Evolutionary conservation across 2,113 vertebrate genomes (phyloP), one percentile per base, ranked within the genome.

Genomic region (Sialia sialis): DNA sequence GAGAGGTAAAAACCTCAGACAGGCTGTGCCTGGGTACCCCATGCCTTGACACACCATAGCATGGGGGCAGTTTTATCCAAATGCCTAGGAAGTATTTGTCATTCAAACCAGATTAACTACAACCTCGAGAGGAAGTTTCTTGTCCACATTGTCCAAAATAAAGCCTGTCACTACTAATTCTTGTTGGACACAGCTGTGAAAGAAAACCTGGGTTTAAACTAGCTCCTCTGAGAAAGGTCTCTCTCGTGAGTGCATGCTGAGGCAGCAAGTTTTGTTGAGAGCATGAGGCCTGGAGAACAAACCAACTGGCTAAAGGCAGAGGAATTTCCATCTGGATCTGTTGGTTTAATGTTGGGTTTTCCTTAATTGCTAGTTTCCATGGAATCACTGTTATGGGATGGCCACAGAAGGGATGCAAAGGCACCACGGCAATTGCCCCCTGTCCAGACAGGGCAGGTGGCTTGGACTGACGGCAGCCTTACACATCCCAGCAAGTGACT

Each of bases 21-120:
- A 26, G 43, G 43, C 73, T 59, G 18, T 56, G 64, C 44, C 66
- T 9, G 29, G 8, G 30, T 16, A 14, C 21, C 44, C 10, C 0
- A 1, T 36, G 43, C 29, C 9, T 68, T 39, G 34, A 21, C 2
- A 7, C 34, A 34, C 51, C 14, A 0, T 3, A 18, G 11, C 9
- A 30, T 10, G 17, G 38, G 25, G 13, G 39, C 6, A 54, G 9
- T 51, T 81, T 72, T 43, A 43, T 27, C 34, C 72, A 25, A 13
- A 19, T 84, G 46, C 55, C 59, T 27, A 38, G 51, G 59, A 88
- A 58, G 11, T 7, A 13, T 36, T 27, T 60, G 13, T 26, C 22
- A 38, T 22, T 62, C 63, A 69, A 63, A 26, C 20, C 4, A 18
- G 38, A 29, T 5, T 68, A 83, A 32, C 36, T 41, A 34, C 32